phyloP scores from a whole-genome alignment of 2,113 vertebrate genomes.

The Carassius carassius region DNA sequence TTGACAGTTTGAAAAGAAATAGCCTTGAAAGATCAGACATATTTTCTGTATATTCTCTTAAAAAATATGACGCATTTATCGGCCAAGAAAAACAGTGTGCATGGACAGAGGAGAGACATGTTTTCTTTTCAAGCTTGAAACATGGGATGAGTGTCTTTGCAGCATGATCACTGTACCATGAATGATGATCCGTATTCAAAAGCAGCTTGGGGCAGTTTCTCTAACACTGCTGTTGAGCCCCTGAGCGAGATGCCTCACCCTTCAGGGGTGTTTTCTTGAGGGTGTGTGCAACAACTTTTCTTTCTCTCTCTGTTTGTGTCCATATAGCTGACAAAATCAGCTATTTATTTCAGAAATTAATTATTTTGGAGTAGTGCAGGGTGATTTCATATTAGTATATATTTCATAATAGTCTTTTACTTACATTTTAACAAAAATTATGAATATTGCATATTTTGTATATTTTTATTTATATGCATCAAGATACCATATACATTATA shows the following conservation, averaged over 20 bases:
- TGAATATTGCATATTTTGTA: background rate
- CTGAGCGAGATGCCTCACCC: background rate
- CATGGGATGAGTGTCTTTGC: conserved; percentile 10
- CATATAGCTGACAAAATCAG: background rate
- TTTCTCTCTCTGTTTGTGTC: background rate
- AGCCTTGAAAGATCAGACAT: conserved; percentile 15
- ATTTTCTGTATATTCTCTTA: background rate
- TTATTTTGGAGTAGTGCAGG: background rate
- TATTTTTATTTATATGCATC: background rate
- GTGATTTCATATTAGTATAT: too few relatives aligned
- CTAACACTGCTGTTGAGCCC: conserved; percentile 4
- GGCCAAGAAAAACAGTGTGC: background rate
- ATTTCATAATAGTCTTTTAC: background rate
- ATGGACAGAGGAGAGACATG: background rate
- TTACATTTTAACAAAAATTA: background rate
- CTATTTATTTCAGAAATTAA: background rate
- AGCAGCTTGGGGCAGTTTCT: conserved; percentile 18
- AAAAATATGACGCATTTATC: background rate
- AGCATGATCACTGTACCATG: conserved; percentile 15
- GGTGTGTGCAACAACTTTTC: background rate
- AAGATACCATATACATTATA: background rate
- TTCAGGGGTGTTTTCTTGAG: conserved; percentile 8
- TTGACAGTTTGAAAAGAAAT: conserved; percentile 6
- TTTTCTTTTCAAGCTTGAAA: background rate
- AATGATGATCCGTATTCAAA: conserved; percentile 7